Conservation (phyloP, 2,113 vertebrate species). For the Probosciger aterrimus region DNA sequence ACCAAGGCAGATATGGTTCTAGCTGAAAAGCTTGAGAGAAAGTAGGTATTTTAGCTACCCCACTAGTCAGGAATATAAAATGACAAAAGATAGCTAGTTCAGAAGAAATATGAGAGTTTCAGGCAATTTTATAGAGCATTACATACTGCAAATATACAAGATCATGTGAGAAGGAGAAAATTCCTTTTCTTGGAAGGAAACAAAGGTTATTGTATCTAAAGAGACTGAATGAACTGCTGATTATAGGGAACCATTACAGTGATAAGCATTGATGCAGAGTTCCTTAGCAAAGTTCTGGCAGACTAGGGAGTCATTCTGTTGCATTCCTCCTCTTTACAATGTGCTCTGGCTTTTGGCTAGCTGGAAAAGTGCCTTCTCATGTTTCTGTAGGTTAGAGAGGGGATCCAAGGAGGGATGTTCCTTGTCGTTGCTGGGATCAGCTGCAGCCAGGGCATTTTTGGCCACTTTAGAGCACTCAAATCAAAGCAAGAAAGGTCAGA, state of each 20-base stretch:
- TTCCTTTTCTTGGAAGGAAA: not conserved
- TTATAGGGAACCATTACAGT: not conserved
- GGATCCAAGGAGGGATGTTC: not conserved
- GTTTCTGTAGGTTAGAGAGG: not conserved
- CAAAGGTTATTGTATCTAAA: not conserved
- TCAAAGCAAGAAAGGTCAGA: not conserved
- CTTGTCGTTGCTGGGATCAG: not conserved
- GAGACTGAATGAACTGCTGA: not conserved
- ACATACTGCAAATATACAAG: not conserved
- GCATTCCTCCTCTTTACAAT: not conserved
- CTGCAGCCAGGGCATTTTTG: not conserved
- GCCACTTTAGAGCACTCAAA: not conserved
- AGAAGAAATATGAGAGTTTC: not conserved
- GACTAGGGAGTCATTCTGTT: not conserved
- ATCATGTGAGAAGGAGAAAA: not conserved
- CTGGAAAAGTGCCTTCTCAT: not conserved
- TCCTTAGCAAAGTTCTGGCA: not conserved
- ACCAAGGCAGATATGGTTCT: not conserved
- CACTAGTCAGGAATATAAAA: not conserved
- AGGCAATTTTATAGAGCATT: not conserved
- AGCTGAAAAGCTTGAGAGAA: not conserved
- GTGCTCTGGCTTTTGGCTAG: not conserved
- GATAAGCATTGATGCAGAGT: not conserved
- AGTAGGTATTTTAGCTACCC: not conserved
- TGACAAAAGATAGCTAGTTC: not conserved